Conservation (phyloP, 2,888 invertebrate genomes). For the Limnephilus lunatus region DNA sequence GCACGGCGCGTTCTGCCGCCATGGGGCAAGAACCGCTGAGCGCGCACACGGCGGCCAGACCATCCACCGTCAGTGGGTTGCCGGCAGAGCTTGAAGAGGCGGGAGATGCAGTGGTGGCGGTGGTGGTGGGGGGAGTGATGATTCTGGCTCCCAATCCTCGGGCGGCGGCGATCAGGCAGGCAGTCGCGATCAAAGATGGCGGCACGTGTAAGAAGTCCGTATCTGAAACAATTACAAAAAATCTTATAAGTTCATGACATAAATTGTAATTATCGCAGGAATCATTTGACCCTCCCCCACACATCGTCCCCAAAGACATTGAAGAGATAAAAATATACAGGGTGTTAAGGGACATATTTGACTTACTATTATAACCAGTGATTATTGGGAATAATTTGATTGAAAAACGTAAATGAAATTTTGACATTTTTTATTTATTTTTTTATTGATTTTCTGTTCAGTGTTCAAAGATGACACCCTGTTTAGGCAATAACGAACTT, state of each 20-base stretch:
- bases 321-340: background rate
- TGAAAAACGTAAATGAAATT: too few relatives aligned
- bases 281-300: background rate
- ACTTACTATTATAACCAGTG: too few relatives aligned
- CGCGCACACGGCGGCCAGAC: conserved; percentile 71
- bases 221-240: conserved; percentile 75
- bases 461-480: too few relatives aligned
- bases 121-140: background rate
- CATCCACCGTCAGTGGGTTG: conserved; percentile 43
- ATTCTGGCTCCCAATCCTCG: conserved; percentile 77
- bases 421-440: too few relatives aligned
- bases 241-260: background rate
- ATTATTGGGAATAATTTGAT: too few relatives aligned
- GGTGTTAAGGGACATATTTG: too few relatives aligned
- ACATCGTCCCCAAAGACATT: background rate
- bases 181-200: conserved; percentile 84
- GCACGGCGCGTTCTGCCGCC: conserved; percentile 77
- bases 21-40: conserved; percentile 76
- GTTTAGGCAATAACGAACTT: too few relatives aligned
- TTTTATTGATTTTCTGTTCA: too few relatives aligned
- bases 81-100: conserved; percentile 10
- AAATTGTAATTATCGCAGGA: background rate
- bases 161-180: conserved; percentile 83
- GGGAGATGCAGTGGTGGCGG: too few relatives aligned
- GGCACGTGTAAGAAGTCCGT: conserved; percentile 84